Evolutionary conservation across 2,797 vertebrate species (phyloP).

Genomic region (Pipistrellus pygmaeus): DNA sequence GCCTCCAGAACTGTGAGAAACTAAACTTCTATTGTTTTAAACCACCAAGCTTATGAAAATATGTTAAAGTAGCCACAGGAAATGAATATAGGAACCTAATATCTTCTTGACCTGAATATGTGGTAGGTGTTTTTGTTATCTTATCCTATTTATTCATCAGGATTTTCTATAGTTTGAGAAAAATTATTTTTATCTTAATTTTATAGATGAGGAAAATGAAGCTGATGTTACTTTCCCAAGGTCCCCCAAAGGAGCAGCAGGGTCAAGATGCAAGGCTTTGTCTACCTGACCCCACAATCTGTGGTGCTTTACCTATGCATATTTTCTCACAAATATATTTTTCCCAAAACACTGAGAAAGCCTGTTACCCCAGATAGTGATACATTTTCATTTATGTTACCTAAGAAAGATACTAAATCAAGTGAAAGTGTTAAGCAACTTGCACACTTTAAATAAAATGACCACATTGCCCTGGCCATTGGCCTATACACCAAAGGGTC

Average conservation of each 20-base stretch:
- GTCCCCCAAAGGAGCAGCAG: neutral
- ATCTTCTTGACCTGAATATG: neutral
- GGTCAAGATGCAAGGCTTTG: neutral
- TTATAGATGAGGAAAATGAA: neutral
- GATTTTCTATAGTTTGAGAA: neutral
- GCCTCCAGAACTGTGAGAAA: neutral
- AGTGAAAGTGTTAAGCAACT: neutral
- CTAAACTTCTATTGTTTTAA: neutral
- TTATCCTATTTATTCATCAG: neutral
- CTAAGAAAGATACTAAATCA: neutral
- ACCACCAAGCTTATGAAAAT: neutral
- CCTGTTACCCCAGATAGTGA: neutral
- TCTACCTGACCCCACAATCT: neutral
- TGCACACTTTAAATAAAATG: neutral
- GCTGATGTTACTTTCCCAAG: neutral
- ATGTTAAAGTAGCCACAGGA: neutral
- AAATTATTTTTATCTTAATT: constrained; percentile 15
- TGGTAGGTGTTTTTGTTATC: neutral
- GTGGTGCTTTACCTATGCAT: neutral
- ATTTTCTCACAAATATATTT: neutral
- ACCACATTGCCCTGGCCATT: no score
- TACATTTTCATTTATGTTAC: neutral
- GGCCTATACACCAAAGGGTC: no score
- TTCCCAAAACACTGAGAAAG: constrained; percentile 14
- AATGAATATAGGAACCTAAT: neutral